Evolutionary conservation across 30 jellyfish, hydroid and myxozoan species (phyloP).

Genomic region (Aurelia aurita complex sp. Pacific): DNA sequence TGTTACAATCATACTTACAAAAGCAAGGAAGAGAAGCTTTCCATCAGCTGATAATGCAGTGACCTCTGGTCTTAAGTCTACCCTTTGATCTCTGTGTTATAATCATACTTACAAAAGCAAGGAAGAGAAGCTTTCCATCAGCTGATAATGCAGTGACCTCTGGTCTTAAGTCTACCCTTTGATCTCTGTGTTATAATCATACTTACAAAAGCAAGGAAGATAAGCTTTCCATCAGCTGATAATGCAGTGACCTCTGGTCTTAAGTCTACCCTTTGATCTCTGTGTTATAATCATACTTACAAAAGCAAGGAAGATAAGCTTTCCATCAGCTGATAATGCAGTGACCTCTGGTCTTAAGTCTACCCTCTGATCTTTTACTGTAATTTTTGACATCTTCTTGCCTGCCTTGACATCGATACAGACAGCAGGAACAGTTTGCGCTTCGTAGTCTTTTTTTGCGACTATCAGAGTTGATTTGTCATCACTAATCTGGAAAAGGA

Average conservation of each 20-base stretch:
- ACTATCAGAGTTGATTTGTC: conserved; percentile 4
- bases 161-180: conserved; percentile 58
- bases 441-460: conserved; percentile 12
- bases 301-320: conserved; percentile 1
- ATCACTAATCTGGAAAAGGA: neutral
- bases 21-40: too few species aligned
- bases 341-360: conserved; percentile 53
- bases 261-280: too few species aligned
- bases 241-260: too few species aligned
- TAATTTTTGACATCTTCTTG: conserved; percentile 28
- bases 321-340: conserved; percentile 57
- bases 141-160: conserved; percentile 26
- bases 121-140: conserved; percentile 50
- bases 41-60: too few species aligned
- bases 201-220: too few species aligned
- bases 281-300: conserved; percentile 3
- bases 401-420: conserved; percentile 38
- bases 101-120: conserved; percentile 34
- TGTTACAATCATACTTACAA: too few species aligned
- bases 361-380: conserved; percentile 40
- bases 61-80: too few species aligned
- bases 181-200: too few species aligned
- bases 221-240: too few species aligned
- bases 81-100: too few species aligned
- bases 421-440: conserved; percentile 29